Conservation (phyloP, 2,888 invertebrate species). For the Drosophila imparisetae region DNA sequence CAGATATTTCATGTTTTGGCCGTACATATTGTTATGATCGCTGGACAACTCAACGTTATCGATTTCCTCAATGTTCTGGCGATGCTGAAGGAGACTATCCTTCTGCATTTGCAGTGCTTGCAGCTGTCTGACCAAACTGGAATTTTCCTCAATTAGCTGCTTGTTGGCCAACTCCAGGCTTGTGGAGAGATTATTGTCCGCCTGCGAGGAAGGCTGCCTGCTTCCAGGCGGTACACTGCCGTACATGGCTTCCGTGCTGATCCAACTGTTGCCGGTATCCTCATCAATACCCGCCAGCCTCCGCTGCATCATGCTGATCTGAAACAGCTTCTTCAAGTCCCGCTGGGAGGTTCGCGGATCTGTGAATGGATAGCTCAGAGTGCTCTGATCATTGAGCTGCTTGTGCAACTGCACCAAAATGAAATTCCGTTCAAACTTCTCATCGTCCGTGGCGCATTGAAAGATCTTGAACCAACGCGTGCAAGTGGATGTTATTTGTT, state of each 20-base stretch:
- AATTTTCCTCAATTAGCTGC: conserved; percentile 32
- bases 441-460: conserved; percentile 54
- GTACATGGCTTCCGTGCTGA: background rate
- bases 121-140: conserved; percentile 28
- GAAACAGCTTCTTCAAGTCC: conserved; percentile 57
- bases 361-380: conserved; percentile 69
- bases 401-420: conserved; percentile 77
- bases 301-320: conserved; percentile 30
- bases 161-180: conserved; percentile 16
- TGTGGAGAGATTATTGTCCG: background rate
- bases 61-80: background rate
- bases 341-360: conserved; percentile 53
- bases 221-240: background rate
- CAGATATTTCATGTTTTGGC: conserved; percentile 32
- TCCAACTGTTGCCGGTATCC: background rate
- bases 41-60: background rate
- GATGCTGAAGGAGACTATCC: background rate
- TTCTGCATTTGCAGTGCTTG: conserved; percentile 20
- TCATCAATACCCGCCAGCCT: background rate
- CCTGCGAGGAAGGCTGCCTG: background rate
- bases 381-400: conserved; percentile 66
- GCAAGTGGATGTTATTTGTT: conserved; percentile 32
- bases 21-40: conserved; percentile 1
- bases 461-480: conserved; percentile 79
- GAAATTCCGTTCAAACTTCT: conserved; percentile 79